Base-by-base conservation (phyloP, 2,888 invertebrate species). In the Leptopterna dolabrata region DNA sequence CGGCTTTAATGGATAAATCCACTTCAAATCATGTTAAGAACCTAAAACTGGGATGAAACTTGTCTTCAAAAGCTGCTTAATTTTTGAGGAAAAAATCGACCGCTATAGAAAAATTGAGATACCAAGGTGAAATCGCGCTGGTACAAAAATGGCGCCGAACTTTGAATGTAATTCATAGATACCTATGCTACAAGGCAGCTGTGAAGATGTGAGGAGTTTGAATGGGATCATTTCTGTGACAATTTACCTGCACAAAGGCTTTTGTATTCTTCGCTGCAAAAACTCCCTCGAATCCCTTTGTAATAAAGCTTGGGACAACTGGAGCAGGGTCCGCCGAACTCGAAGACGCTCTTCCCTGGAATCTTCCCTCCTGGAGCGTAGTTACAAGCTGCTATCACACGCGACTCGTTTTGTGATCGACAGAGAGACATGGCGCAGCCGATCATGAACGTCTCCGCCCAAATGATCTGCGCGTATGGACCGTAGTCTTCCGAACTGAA, bases 401-500 rank as follows among this genome's bases (percentile, higher is more conserved):
- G 24, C 7, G 24, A 19, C 3, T 27, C 9, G 24, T 63, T 63
- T n/a, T n/a, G n/a, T n/a, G 36, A 36, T 36, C 27, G 19, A 14
- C 83, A 83, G 4, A 83, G 43, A 13, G 71, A 27, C 36, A 41
- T 83, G 13, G 70, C 63, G 19, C 83, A 83, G n/a, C 83, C 83
- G 1, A 83, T 19, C 19, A 47, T 11, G 29, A 30, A 83, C 7
- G 83, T 70, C 4, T 83, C 70, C 6, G 83, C 63, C 83, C 83
- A 83, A 9, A 83, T 41, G 7, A 83, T 36, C 43, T 83, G 83
- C 19, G 83, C 83, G 19, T 70, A 78, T n/a, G 11, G 19, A 19
- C 19, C 13, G 24, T 78, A 78, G 9, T 78, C 78, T 24, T 9
- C 14, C 0, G 30, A 4, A 0, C 30, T 71, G 71, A 0, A 14